phyloP scores from a whole-genome alignment of 2,888 invertebrate genomes.

The Zonitis immaculata region DNA sequence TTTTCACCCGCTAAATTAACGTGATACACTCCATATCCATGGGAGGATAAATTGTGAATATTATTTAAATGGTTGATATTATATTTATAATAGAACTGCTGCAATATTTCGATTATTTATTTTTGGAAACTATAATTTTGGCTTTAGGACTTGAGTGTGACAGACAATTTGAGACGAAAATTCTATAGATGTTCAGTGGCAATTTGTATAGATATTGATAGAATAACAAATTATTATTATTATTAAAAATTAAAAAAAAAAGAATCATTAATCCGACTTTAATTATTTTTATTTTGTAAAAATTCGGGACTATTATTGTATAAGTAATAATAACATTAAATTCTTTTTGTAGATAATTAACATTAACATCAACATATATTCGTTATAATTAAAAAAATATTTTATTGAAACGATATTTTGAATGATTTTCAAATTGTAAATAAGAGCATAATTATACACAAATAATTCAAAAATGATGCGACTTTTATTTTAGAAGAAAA shows the following conservation, averaged over 20 bases:
- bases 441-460: neutral
- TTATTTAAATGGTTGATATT: too few relatives aligned
- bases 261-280: conserved; percentile 2
- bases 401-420: neutral
- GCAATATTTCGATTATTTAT: conserved; percentile 30
- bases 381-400: neutral
- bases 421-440: neutral
- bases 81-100: conserved; percentile 23
- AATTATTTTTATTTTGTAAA: too few relatives aligned
- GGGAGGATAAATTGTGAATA: conserved; percentile 32
- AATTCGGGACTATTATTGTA: too few relatives aligned
- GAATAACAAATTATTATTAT: conserved; percentile 22
- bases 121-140: conserved; percentile 7
- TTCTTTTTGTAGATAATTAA: neutral
- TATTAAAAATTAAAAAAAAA: too few relatives aligned
- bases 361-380: neutral
- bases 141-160: conserved; percentile 10
- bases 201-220: conserved; percentile 34
- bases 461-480: neutral
- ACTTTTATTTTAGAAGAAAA: neutral
- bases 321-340: too few relatives aligned
- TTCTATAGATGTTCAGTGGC: conserved; percentile 36
- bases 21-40: conserved; percentile 43
- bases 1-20: conserved; percentile 48
- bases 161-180: conserved; percentile 10